These are phyloP conservation scores for Oscheius sp. DNA, from an alignment of 2,888 invertebrate genomes.

Conservation along the genomic window DNA sequence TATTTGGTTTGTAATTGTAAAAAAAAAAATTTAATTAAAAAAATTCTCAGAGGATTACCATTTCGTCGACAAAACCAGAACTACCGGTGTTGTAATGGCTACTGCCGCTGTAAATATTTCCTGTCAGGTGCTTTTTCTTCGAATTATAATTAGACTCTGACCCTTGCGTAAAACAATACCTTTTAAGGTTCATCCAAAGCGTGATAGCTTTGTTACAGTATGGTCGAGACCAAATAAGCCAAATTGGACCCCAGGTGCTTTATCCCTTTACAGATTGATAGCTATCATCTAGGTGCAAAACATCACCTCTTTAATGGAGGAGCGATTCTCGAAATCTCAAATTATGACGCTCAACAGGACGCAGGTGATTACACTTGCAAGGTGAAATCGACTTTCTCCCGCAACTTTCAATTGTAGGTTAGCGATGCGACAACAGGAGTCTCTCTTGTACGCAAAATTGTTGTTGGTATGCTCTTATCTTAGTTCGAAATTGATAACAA, in stretches of 20 bases:
- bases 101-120: constrained; percentile 52
- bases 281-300: constrained; percentile 26
- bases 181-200: constrained; percentile 33
- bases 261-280: background rate
- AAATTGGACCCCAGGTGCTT: constrained; percentile 25
- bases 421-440: constrained; percentile 9
- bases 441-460: constrained; percentile 8
- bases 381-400: constrained; percentile 20
- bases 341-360: constrained; percentile 46
- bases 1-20: constrained; percentile 40
- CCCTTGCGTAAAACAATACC: background rate
- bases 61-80: constrained; percentile 48
- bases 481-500: background rate
- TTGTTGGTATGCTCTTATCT: constrained; percentile 23
- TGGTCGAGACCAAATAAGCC: constrained; percentile 47
- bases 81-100: constrained; percentile 40
- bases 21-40: background rate
- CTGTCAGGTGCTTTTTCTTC: constrained; percentile 36
- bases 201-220: constrained; percentile 39
- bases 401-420: background rate
- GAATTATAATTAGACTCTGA: background rate
- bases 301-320: constrained; percentile 39
- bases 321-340: constrained; percentile 46
- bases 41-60: constrained; percentile 43
- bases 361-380: constrained; percentile 51